Base-by-base conservation (phyloP, 1,140 invertebrate genomes). In the Scylla paramamosain region DNA sequence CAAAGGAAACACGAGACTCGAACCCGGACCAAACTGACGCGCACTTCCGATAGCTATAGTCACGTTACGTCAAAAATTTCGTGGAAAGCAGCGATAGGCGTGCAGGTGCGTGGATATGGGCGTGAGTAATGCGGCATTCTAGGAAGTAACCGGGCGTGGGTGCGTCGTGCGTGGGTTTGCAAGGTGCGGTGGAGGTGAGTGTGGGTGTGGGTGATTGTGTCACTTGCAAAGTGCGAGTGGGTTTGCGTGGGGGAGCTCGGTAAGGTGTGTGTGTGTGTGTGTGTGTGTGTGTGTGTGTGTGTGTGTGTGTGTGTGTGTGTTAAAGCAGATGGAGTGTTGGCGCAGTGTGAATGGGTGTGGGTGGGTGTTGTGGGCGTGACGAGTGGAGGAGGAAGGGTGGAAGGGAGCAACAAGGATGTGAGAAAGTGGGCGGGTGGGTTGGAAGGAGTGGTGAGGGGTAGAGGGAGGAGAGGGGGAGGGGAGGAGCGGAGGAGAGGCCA, bases 271-370 rank as follows among this genome's bases (percentile, higher is more conserved):
- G 77, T 82, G 77, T 82, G 77, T 82, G 77, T 82, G 28, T 82
- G 77, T 82, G 77, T 82, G 77, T 82, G 77, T 82, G 77, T 82
- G 77, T 82, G 84, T 31, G 84, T 87, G 84, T 87, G 31, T 20
- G 83, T 84, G 83, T n/a, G 83, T 28, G n/a, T 84, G n/a, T 20
- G 16, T n/a, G 83, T 84, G 83, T 84, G 83, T n/a, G 83, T 84
- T 29, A 7, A 32, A 29, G 83, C 31, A 84, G n/a, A 25, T 84
- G 83, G n/a, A 32, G n/a, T 28, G n/a, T 29, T 84, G 83, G 16
- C 31, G 83, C 25, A 16, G 83, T 84, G 83, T 84, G 83, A 29
- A 84, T 20, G n/a, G 84, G 4, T 25, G 67, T 77, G 52, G 52
- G 84, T 32, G 84, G 84, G 32, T 31, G 84, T 10, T 20, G 84